These are phyloP conservation scores for Tinea trinotella DNA, from an alignment of 2,888 invertebrate genomes.

Conservation along the genomic window DNA sequence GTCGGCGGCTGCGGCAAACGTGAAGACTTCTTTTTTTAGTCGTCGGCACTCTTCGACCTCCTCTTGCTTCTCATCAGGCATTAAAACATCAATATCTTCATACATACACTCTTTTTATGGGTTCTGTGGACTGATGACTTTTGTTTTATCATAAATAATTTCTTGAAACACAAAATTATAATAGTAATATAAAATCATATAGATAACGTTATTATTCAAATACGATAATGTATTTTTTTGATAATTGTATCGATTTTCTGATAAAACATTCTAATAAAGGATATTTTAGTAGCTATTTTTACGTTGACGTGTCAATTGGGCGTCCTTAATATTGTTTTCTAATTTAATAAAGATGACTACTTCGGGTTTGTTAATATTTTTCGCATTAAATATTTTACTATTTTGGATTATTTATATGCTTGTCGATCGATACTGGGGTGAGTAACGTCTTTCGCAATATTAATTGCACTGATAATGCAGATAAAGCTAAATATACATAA, in stretches of 20 bases:
- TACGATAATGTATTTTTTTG: not conserved
- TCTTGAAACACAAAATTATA: conserved; percentile 9
- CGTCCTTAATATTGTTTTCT: not conserved
- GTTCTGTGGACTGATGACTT: too few species aligned
- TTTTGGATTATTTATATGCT: conserved; percentile 12
- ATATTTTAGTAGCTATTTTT: not conserved
- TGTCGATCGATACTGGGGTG: conserved; percentile 8
- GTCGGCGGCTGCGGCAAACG: too few species aligned
- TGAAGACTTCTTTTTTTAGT: too few species aligned
- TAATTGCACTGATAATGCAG: not conserved
- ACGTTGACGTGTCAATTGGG: not conserved
- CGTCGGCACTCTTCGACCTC: too few species aligned
- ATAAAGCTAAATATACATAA: too few species aligned
- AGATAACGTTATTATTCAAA: not conserved
- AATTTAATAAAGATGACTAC: not conserved
- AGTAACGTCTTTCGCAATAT: not conserved
- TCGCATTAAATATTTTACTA: conserved; percentile 3
- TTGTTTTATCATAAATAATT: too few species aligned
- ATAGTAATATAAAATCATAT: not conserved
- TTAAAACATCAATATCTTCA: too few species aligned
- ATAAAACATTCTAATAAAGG: not conserved
- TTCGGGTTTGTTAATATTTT: conserved; percentile 5
- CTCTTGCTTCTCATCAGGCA: too few species aligned
- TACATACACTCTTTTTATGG: too few species aligned
- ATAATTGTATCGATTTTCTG: conserved; percentile 16